Conservation (phyloP, 2,797 vertebrate species). For the Leptodactylus fallax region DNA sequence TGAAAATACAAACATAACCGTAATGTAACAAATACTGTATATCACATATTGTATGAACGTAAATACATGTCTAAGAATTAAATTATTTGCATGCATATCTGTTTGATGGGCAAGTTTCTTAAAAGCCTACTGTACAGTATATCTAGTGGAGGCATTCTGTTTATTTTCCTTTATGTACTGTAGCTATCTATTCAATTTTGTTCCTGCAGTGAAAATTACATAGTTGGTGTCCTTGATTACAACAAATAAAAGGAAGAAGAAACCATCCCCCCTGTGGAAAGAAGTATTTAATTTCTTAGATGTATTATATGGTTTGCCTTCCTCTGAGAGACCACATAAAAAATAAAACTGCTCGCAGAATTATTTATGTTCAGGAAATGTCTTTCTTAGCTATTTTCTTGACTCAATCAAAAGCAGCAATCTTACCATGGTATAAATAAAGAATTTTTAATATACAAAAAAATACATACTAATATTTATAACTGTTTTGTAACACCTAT, state of each 20-base stretch:
- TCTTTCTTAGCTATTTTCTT: slow-evolving; percentile 8
- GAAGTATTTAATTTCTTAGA: slow-evolving; percentile 57
- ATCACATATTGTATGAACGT: too few species aligned
- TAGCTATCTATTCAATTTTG: slow-evolving; percentile 59
- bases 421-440: slow-evolving; percentile 15
- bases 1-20: too few species aligned
- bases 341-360: slow-evolving; percentile 45
- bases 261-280: slow-evolving; percentile 56
- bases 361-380: slow-evolving; percentile 42
- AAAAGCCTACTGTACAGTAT: background rate
- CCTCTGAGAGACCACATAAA: slow-evolving; percentile 37
- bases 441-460: background rate
- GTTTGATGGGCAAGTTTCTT: background rate
- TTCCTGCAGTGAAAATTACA: slow-evolving; percentile 62
- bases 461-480: background rate
- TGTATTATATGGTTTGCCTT: slow-evolving; percentile 47
- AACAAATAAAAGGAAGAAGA: slow-evolving; percentile 59
- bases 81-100: slow-evolving; percentile 24
- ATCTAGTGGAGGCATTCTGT: slow-evolving; percentile 44
- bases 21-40: too few species aligned
- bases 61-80: too few species aligned
- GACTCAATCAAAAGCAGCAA: background rate
- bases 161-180: slow-evolving; percentile 37
- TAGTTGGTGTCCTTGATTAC: slow-evolving; percentile 61
- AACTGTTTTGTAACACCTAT: background rate